Evolutionary conservation across 2,113 vertebrate species (phyloP), one percentile per base, ranked within the genome.

Genomic region (Dromiciops gliroides): DNA sequence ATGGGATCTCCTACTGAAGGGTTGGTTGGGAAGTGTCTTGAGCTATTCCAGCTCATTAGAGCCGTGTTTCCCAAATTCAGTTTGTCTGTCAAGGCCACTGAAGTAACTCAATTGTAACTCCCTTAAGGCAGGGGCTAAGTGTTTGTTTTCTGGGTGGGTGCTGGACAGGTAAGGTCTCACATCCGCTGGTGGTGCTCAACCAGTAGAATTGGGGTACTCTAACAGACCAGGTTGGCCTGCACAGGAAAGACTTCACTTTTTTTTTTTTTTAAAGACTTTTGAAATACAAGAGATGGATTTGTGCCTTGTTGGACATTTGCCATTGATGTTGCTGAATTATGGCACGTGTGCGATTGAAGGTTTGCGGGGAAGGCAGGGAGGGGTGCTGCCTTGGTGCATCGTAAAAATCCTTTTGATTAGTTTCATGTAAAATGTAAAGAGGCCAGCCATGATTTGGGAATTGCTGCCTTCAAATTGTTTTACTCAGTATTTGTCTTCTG

Each of bases 401-500:
- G 8, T 19, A 22, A 83, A 83, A 44, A 23, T 83, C n/a, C 19
- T 44, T 83, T 83, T 44, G 22, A 44, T 83, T 83, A 44, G 16
- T 44, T 44, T 44, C n/a, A 23, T n/a, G 16, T 83, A 23, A 44
- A 83, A 83, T 83, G n/a, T 7, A 2, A 83, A 83, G 14, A 83
- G 37, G 7, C 19, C n/a, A 50, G 94, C 37, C 93, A 92, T 90
- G 31, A 51, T 94, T 93, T 92, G 22, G 49, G 10, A 93, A 51
- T 31, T 83, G 23, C 67, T 97, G 83, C 90, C 95, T 95, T 94
- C 52, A 50, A 89, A 89, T 92, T 50, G 90, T 6, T 88, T 96
- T 95, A 90, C 92, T 95, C 96, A 60, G 89, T 93, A 9, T 95
- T 96, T 94, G 48, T 91, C 31, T 94, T 92, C 52, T 75, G 37